Evolutionary conservation across 2,797 vertebrate genomes (phyloP), one percentile per base, ranked within the genome.

Genomic region (Scleropages formosus): DNA sequence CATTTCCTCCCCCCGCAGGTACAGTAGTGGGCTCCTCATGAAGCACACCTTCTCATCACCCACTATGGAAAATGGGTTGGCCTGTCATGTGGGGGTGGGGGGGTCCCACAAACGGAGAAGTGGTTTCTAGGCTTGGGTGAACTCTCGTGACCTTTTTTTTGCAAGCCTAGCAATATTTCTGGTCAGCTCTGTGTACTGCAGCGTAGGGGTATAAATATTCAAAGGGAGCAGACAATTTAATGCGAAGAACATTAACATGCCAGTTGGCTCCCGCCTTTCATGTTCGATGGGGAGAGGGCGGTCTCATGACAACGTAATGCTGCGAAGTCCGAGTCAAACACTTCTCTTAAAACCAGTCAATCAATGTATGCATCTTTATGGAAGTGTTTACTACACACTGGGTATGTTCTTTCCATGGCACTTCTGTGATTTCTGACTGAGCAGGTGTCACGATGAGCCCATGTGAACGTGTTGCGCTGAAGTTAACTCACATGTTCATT

Each of bases 341-440:
- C 75, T 83, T 39, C 31, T 84, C 86, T 85, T 84, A 60, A 46
- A 68, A 18, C 26, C 31, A 72, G 58, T 84, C 84, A 86, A 82
- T 82, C 79, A 24, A 31, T 67, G 80, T 66, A 81, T 78, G 82
- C 75, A 53, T 72, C 73, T 68, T 47, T 78, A 27, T 74, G 78
- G 78, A 47, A 13, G 68, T 74, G 80, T 56, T 72, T 2, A 66
- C 22, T 27, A 3, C 9, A 31, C 16, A 20, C 58, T 44, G 63
- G 6, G 62, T 46, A 72, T 13, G 76, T 75, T 81, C 68, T 53
- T 80, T 66, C 56, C 59, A 31, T 47, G 53, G 58, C 64, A 79
- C 65, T 39, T 31, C 39, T 13, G 63, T 63, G 70, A 70, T 73
- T 53, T 64, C 75, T 75, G n/a, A n/a, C 4, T 31, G 16, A 60